Evolutionary conservation across 2,888 invertebrate genomes (phyloP), one percentile per base, ranked within the genome.

Genomic region (Limnephilus lunatus): DNA sequence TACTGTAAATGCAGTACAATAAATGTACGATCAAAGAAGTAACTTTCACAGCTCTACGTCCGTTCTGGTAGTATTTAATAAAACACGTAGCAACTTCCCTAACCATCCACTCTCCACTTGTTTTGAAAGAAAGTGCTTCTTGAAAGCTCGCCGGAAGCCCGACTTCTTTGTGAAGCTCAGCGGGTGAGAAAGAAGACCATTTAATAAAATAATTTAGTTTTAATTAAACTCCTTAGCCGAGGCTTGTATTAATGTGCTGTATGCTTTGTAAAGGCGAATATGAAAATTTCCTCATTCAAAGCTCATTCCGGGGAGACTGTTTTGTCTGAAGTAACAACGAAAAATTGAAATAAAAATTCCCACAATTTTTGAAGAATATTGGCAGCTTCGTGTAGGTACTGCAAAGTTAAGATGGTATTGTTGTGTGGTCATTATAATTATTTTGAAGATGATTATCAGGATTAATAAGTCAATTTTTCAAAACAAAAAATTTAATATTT

Each of bases 121-220:
- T 68, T 68, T 68, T n/a, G 68, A 31, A 82, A 82, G 31, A 32
- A 82, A 82, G 32, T 32, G 32, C 31, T 32, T 82, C 19, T 15
- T 32, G 82, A 82, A 82, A 82, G 82, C 31, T 82, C 32, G 82
- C 82, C 30, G 14, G 82, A 82, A 32, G 31, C 82, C 68, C 68
- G 68, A n/a, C 19, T 82, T 82, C 82, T 32, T 82, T 82, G 82
- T 82, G 32, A 82, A 19, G 32, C 31, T 32, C 82, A 82, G 82
- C 82, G 15, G 80, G 32, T 32, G 68, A 68, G 68, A 53, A 30
- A 68, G n/a, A 68, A 80, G 32, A 53, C 31, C 53, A 68, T 88
- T 88, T 53, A 68, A 68, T 53, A 88, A 88, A 88, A 88, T 88
- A 53, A 88, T 88, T 88, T 53, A 11, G 30, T 88, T 88, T 88